These are phyloP conservation scores for Oreochromis tanganicae DNA, from an alignment of 2,113 vertebrate species.

Conservation along the genomic window DNA sequence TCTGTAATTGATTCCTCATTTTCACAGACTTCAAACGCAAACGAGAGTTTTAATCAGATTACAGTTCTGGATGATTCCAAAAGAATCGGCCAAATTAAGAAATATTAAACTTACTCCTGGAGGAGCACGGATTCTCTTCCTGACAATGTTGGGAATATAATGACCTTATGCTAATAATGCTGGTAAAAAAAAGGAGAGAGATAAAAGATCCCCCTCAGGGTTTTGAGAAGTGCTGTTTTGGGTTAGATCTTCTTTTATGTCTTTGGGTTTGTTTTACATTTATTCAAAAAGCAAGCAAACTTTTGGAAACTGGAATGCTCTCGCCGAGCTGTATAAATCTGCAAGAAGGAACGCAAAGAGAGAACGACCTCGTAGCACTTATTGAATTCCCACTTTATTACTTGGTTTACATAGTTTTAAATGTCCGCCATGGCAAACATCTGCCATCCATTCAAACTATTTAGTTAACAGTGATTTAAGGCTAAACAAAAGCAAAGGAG, in stretches of 20 bases:
- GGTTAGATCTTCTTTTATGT: constrained; percentile 31
- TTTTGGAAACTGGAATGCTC: not conserved
- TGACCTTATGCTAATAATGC: constrained; percentile 36
- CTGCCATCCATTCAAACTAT: constrained; percentile 20
- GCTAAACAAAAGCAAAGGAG: constrained; percentile 6
- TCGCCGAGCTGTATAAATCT: not conserved
- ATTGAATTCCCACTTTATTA: constrained; percentile 20
- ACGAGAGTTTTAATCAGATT: constrained; percentile 46
- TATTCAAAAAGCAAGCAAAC: constrained; percentile 29
- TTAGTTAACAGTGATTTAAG: constrained; percentile 18
- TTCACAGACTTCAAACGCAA: constrained; percentile 62
- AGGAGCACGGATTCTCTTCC: not conserved
- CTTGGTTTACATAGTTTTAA: constrained; percentile 33
- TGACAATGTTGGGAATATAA: constrained; percentile 23
- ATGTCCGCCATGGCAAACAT: constrained; percentile 9
- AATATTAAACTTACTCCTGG: constrained; percentile 20
- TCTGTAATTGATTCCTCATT: constrained; percentile 60
- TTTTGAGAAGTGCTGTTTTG: constrained; percentile 10
- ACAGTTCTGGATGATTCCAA: constrained; percentile 35
- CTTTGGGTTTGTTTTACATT: constrained; percentile 39
- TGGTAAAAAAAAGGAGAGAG: not conserved
- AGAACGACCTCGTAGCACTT: not conserved
- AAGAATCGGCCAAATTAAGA: constrained; percentile 43
- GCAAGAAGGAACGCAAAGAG: not conserved
- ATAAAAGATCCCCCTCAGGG: constrained; percentile 14